Base-by-base conservation (phyloP, 1,140 invertebrate genomes). In the Scaptomyza montana region DNA sequence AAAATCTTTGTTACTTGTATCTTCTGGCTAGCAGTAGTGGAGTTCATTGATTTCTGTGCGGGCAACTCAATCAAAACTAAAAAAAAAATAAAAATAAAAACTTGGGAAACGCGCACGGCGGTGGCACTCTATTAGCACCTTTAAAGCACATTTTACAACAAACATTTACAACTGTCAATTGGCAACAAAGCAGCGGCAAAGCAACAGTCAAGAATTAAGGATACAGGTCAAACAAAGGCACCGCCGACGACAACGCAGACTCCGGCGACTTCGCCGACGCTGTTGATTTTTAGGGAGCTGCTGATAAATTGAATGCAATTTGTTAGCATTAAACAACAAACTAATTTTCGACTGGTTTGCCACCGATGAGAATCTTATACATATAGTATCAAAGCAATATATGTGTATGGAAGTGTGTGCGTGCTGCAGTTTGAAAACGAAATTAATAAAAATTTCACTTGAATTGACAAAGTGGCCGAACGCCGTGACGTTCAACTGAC, bases 131-230 rank as follows among this genome's bases (percentile, higher is more conserved):
- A 90, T 90, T 90, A 90, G 89, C 89, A 90, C 89, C 89, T 90
- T 46, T 89, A 80, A 85, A 85, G 84, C 85, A 89, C 84, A 89
- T 78, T 89, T 89, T 89, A 89, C 84, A 87, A 80, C 85, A 80
- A 84, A 89, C 89, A 90, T 90, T 90, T 90, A 90, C 89, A 90
- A 90, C 89, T 90, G 89, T 90, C 89, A 90, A 90, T 90, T 90
- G 80, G 84, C 86, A 85, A 80, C 80, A 89, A 85, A 90, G 82
- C 82, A 77, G 72, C 57, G 46, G 41, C 54, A 63, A 45, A 13
- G 28, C 57, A 60, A 64, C 63, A 55, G 49, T 56, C 36, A 64
- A 70, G 77, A 77, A 80, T 74, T 80, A 86, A 89, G 86, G 86
- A 89, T 86, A 71, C 78, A 77, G 78, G 72, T 77, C 69, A 73